phyloP scores from a whole-genome alignment of 1,140 invertebrate species.

The Camponotus vicinus region DNA sequence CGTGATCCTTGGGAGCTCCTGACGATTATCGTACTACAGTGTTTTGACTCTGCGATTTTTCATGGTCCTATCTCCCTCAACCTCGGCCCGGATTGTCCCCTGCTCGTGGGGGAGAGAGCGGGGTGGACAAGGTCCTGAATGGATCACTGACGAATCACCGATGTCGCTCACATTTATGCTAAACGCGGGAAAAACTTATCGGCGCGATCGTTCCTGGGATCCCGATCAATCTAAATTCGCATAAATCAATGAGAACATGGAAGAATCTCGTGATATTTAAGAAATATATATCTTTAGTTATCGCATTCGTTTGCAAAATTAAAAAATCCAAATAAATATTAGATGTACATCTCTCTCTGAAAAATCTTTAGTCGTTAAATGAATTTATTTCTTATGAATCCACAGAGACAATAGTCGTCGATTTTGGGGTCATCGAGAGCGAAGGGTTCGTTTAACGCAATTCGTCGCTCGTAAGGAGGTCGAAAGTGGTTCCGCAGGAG shows the following conservation, averaged over 20 bases:
- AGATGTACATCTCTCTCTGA: background rate
- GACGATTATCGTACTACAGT: slow-evolving; percentile 65
- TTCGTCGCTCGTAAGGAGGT: slow-evolving; percentile 35
- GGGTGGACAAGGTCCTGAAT: slow-evolving; percentile 13
- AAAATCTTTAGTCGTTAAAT: background rate
- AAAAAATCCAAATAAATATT: background rate
- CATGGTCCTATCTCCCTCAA: slow-evolving; percentile 26
- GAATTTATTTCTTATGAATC: background rate
- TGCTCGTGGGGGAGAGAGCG: background rate
- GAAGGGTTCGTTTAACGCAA: slow-evolving; percentile 39
- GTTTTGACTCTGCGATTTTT: slow-evolving; percentile 77
- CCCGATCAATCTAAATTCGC: background rate
- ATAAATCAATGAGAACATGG: slow-evolving; percentile 14
- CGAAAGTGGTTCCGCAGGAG: slow-evolving; percentile 3
- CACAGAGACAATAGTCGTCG: background rate
- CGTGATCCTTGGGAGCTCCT: slow-evolving; percentile 62
- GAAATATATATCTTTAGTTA: background rate
- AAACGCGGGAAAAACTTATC: slow-evolving; percentile 43
- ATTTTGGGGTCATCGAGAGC: slow-evolving; percentile 1
- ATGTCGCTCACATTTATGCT: slow-evolving; percentile 57
- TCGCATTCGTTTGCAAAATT: background rate
- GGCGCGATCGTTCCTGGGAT: background rate
- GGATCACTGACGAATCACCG: slow-evolving; percentile 36
- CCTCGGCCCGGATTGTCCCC: background rate
- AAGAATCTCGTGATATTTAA: background rate